Evolutionary conservation across 2,797 vertebrate genomes (phyloP), one percentile per base, ranked within the genome.

Genomic region (Platalea minor): DNA sequence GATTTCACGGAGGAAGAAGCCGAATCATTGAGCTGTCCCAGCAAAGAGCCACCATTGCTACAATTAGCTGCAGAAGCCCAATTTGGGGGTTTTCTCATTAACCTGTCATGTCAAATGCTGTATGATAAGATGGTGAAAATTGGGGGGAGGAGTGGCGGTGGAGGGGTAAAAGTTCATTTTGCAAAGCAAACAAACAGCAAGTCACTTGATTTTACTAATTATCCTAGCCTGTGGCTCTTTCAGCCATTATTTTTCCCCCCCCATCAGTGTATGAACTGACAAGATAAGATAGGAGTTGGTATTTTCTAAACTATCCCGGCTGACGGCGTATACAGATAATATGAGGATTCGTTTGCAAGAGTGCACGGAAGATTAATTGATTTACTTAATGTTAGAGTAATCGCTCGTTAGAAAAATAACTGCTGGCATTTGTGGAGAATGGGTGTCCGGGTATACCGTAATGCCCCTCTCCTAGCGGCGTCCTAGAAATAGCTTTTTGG

Each of bases 11-110:
- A 91, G 80, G 98, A 95, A 98, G 98, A 95, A 98, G 96, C 80
- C 87, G 97, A 96, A 98, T 96, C 97, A 82, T 37, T 86, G 98
- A 94, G 96, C 98, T 94, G 96, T 96, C 96, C 97, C 98, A 98
- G 98, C 73, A 15, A 57, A 48, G 85, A 98, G 97, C 96, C 92
- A 98, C 97, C 98, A 96, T 94, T 88, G 97, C 96, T 97, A 97
- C 98, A 97, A 98, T 98, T 98, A 98, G 97, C 95, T 81, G 97
- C 97, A 97, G 97, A 97, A 98, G 97, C 97, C 98, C 96, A 95
- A 61, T 95, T 94, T 97, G 96, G 97, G 97, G 96, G 92, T 93
- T 96, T 93, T 90, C 94, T 96, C 97, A 95, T 98, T 96, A 98
- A 98, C 98, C 96, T 94, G 92, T 92, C 86, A 96, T 82, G 96